These are phyloP conservation scores for Kuschelorhynchus macadamiae DNA, from an alignment of 2,888 invertebrate genomes.

Conservation along the genomic window DNA sequence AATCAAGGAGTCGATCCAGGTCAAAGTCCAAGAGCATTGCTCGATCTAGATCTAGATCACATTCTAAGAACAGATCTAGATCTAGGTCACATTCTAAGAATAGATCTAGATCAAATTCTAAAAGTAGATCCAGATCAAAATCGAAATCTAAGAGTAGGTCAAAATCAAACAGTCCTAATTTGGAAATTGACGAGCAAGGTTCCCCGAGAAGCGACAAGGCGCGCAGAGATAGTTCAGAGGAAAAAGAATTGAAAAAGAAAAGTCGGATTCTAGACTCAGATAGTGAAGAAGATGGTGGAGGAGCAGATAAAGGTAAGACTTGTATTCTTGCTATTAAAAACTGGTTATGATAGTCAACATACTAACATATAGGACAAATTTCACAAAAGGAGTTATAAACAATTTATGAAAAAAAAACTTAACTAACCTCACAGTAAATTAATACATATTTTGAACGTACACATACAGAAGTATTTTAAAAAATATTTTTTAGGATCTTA, in stretches of 20 bases:
- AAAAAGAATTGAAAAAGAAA: conserved; percentile 64
- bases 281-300: conserved; percentile 72
- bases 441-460: no score
- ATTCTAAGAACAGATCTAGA: conserved; percentile 8
- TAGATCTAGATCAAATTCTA: conserved; percentile 1
- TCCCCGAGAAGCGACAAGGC: conserved; percentile 61
- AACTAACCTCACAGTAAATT: no score
- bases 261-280: conserved; percentile 77
- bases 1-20: neutral
- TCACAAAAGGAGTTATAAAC: no score
- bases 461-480: no score
- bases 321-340: neutral
- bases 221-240: conserved; percentile 61
- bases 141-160: conserved; percentile 52
- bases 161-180: conserved; percentile 68
- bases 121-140: conserved; percentile 10
- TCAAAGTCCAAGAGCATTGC: conserved; percentile 5
- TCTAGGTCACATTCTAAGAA: conserved; percentile 1
- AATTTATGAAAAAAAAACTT: no score
- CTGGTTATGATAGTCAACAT: neutral
- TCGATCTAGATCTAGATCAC: conserved; percentile 3
- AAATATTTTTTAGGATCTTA: no score
- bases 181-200: conserved; percentile 70
- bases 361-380: no score
- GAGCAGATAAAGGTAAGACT: conserved; percentile 54